Base-by-base conservation (phyloP, 2,113 vertebrate species). In the Caretta caretta region DNA sequence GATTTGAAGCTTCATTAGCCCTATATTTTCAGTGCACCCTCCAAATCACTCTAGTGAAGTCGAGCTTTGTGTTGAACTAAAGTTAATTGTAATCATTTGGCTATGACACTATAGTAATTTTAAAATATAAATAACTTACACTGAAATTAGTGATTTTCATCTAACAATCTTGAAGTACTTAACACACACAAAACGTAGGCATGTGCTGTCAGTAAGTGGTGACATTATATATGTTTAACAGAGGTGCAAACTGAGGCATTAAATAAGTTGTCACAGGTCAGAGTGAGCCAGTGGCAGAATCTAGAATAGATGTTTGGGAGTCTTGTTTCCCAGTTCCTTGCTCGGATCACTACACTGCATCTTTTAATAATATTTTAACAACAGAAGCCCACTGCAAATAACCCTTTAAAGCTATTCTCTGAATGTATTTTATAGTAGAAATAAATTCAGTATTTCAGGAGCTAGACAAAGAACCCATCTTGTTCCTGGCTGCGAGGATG, bases 261-360 rank as follows among this genome's bases (percentile, higher is more conserved):
- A 85, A 96, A 59, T 97, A 96, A 96, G 92, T 92, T 96, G 92
- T 97, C 93, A 92, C 93, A 97, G 95, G 96, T 93, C 93, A 62
- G 93, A 93, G 79, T 88, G 57, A 79, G 29, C 35, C 59, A 65
- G 62, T 69, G 53, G 86, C 81, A 75, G 86, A 88, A 93, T 93
- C 75, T 62, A 42, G 92, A 95, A 80, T 1, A 2, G 92, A 93
- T 96, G 46, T 62, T 14, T 90, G 90, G 84, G 69, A 86, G 83
- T 16, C 87, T 94, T 46, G 20, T 86, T 95, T 96, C 85, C 87
- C 93, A 94, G 50, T 86, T 86, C 88, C 88, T 79, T 0, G 6
- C 86, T 96, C 86, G 84, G 91, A 93, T n/a, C 80, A 82, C 81
- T 0, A 9, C 79, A 1, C 81, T 38, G 75, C 81, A 83, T 87